Evolutionary conservation across 2,113 vertebrate species (phyloP), one percentile per base, ranked within the genome.

Genomic region (Ophthalmolycus amberensis): DNA sequence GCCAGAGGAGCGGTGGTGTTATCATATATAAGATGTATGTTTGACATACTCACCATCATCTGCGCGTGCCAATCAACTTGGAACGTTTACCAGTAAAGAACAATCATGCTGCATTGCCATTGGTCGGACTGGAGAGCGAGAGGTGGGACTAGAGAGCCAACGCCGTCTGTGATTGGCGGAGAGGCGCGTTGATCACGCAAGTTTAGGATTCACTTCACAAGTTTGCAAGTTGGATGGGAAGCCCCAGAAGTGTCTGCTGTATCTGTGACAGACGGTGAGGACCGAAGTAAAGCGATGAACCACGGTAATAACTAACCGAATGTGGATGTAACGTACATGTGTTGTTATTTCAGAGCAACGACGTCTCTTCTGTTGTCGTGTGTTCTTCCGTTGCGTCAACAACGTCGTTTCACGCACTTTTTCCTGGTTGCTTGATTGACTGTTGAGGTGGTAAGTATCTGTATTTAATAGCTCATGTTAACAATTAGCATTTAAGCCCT

Each of bases 21-120:
- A 25, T 56, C 42, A 1, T 10, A 59, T 68, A 15, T 34, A n/a
- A 22, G 5, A 72, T 22, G 63, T 69, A 65, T 67, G 37, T 20
- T 68, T 27, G 16, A 65, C 59, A 70, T 40, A 27, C 42, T 0
- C 27, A 0, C 34, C 16, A 12, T 87, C 92, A 95, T 87, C 92
- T 93, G 91, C 60, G n/a, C 2, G 8, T 86, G 94, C 93, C 94
- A 93, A 62, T 93, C 91, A 94, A 48, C 48, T 27, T 34, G 62
- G 79, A 80, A 67, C 54, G 15, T 46, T 62, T 56, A 69, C 58
- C 54, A 18, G n/a, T 6, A 34, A 56, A 67, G 6, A 7, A 4
- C 72, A 25, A 15, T 9, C 25, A 58, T 3, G 14, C 42, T 66
- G 54, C 42, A 2, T 52, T 73, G 27, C 77, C 11, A 94, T 94